These are phyloP conservation scores for Microctenopoma steveboyesi DNA, from an alignment of 2,797 vertebrate species.

Conservation along the genomic window DNA sequence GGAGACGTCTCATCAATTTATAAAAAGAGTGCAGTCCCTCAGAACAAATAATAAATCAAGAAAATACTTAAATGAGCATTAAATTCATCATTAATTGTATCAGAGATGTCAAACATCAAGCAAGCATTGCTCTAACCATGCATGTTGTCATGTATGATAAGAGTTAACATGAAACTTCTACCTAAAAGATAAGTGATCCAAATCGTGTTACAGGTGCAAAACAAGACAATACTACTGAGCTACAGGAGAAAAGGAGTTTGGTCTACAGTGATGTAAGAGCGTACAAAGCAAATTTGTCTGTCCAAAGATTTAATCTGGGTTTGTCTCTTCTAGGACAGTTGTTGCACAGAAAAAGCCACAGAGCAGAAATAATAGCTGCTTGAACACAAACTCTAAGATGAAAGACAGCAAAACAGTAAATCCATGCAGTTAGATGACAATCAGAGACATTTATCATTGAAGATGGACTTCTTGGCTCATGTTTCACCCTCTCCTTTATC, in stretches of 20 bases:
- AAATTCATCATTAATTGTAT: not conserved
- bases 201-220: not conserved
- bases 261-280: slow-evolving; percentile 3
- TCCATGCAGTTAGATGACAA: slow-evolving; percentile 6
- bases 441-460: not conserved
- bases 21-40: no score
- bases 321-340: slow-evolving; percentile 9
- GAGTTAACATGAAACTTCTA: not conserved
- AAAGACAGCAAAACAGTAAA: slow-evolving; percentile 15
- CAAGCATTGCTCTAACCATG: not conserved
- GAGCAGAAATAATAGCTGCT: slow-evolving; percentile 6
- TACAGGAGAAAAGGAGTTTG: not conserved
- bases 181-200: not conserved
- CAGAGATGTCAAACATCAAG: not conserved
- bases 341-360: slow-evolving; percentile 2
- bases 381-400: slow-evolving; percentile 6
- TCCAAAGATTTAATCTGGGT: slow-evolving; percentile 19
- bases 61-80: not conserved
- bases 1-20: no score
- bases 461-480: not conserved
- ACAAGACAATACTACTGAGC: slow-evolving; percentile 1
- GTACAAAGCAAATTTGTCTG: slow-evolving; percentile 10
- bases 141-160: not conserved
- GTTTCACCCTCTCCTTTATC: not conserved
- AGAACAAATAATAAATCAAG: not conserved